Evolutionary conservation across 2,888 invertebrate species (phyloP).

Genomic region (Elysia crispata): DNA sequence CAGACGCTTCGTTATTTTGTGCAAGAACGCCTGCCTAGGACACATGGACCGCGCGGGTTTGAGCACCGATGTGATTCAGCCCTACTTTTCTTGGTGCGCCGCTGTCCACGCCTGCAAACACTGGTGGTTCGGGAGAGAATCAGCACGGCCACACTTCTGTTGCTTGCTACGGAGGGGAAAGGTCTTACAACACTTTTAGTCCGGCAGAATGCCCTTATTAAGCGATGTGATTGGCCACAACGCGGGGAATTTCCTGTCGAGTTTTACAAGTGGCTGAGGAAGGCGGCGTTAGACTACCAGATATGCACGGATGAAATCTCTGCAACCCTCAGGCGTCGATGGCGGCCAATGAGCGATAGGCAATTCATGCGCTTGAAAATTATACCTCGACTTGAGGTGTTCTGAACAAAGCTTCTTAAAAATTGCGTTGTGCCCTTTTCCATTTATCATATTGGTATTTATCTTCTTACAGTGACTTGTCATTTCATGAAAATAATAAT

Average conservation of each 20-base stretch:
- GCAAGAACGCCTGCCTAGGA: conserved; percentile 84
- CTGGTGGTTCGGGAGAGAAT: conserved; percentile 86
- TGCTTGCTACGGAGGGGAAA: conserved; percentile 84
- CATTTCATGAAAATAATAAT: not conserved
- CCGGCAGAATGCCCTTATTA: conserved; percentile 86
- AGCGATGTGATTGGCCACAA: conserved; percentile 82
- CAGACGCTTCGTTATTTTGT: conserved; percentile 81
- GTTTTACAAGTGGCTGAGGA: conserved; percentile 84
- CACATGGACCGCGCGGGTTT: conserved; percentile 84
- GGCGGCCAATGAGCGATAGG: conserved; percentile 79
- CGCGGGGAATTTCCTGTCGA: conserved; percentile 84
- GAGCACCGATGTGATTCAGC: conserved; percentile 84
- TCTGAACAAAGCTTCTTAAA: not conserved
- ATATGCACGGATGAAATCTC: conserved; percentile 84
- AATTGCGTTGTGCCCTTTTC: not conserved
- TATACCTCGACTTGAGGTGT: conserved; percentile 32
- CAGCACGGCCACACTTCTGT: conserved; percentile 86
- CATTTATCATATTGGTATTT: not conserved
- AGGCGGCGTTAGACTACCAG: conserved; percentile 83
- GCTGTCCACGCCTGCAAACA: conserved; percentile 84
- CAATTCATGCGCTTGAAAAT: conserved; percentile 66
- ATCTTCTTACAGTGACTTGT: not conserved
- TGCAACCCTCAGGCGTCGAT: conserved; percentile 83
- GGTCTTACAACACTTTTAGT: conserved; percentile 83
- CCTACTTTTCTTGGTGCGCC: conserved; percentile 83